Evolutionary conservation across 1,140 invertebrate genomes (phyloP).

Genomic region (Lepidurus apus): DNA sequence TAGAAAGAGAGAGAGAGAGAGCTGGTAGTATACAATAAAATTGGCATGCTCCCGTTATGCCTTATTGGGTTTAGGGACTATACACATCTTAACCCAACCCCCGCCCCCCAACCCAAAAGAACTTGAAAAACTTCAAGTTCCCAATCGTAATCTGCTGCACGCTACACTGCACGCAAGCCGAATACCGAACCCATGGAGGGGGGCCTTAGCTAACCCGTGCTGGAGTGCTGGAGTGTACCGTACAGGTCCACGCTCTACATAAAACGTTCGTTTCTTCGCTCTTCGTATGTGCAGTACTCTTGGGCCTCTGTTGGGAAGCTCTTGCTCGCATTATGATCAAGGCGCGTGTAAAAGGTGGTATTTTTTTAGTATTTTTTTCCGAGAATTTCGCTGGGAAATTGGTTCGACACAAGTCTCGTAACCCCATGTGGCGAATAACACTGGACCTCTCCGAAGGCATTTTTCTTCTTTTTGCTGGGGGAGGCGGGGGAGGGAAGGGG

Average conservation of each 20-base stretch:
- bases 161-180: not conserved
- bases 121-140: not conserved
- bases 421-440: constrained; percentile 11
- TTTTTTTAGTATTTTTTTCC: not conserved
- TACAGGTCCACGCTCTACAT: not conserved
- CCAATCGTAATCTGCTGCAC: not conserved
- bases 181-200: not conserved
- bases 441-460: not conserved
- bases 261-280: not conserved
- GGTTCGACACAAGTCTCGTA: not conserved
- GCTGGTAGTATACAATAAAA: not conserved
- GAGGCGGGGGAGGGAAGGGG: no score
- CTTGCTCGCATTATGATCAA: not conserved
- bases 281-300: not conserved
- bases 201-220: not conserved
- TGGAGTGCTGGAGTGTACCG: not conserved
- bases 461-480: no score
- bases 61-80: not conserved
- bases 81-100: not conserved
- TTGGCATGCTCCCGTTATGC: not conserved
- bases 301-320: not conserved
- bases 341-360: not conserved
- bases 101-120: not conserved
- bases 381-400: not conserved
- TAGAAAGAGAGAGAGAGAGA: not conserved